Conservation (phyloP, 2,888 invertebrate species). For the Lithophane ornitopus region DNA sequence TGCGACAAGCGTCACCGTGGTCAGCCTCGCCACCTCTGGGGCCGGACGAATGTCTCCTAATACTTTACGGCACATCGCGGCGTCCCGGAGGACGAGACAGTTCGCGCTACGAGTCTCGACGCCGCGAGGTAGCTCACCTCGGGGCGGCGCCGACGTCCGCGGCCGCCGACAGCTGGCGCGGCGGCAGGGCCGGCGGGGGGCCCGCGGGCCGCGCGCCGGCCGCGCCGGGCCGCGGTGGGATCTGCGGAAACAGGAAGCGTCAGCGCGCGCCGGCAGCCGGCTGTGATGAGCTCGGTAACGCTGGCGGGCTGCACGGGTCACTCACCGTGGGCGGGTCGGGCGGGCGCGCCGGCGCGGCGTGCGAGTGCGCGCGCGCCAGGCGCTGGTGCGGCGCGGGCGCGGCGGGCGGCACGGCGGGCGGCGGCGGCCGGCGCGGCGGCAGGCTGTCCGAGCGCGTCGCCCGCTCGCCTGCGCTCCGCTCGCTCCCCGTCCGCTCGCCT, state of each 20-base stretch:
- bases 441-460: conserved; percentile 66
- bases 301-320: conserved; percentile 1
- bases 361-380: conserved; percentile 81
- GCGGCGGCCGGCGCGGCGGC: conserved; percentile 77
- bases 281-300: no score
- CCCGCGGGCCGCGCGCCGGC: conserved; percentile 68
- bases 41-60: conserved; percentile 46
- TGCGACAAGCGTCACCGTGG: conserved; percentile 63
- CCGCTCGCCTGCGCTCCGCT: conserved; percentile 23
- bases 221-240: conserved; percentile 80
- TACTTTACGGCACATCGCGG: conserved; percentile 42
- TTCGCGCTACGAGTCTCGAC: conserved; percentile 38
- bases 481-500: conserved; percentile 12
- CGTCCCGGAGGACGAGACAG: conserved; percentile 17
- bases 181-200: conserved; percentile 89
- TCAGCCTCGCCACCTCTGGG: conserved; percentile 44
- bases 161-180: conserved; percentile 89
- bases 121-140: conserved; percentile 75
- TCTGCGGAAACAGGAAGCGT: conserved; percentile 65
- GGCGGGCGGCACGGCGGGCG: conserved; percentile 67
- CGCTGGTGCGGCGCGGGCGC: conserved; percentile 73
- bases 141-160: conserved; percentile 82
- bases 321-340: conserved; percentile 80
- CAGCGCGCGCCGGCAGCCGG: background rate
- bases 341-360: conserved; percentile 76